A percentile compares a stretch with the other conserved stretches of the same genome.
These are phyloP conservation scores for Drosophila planitibia DNA, from an alignment of 2,888 invertebrate species.

Conservation along the genomic window DNA sequence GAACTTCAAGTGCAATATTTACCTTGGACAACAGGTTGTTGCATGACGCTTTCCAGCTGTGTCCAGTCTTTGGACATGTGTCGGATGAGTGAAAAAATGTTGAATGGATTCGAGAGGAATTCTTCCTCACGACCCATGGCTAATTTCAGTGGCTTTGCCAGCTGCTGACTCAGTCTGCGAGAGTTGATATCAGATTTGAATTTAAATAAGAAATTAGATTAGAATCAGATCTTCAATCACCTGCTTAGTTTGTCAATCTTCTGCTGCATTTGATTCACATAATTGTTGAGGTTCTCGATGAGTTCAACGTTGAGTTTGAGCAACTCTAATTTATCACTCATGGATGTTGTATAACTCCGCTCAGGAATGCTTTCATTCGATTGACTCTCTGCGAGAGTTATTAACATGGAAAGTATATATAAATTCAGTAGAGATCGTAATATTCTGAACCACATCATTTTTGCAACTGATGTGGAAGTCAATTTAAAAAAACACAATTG, in stretches of 20 bases:
- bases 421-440: background rate
- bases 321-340: conserved; percentile 17
- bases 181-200: too few species aligned
- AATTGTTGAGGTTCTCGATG: conserved; percentile 25
- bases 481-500: background rate
- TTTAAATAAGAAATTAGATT: background rate
- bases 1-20: background rate
- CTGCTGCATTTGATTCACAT: conserved; percentile 28
- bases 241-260: conserved; percentile 18
- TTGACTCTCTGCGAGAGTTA: background rate
- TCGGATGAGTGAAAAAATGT: conserved; percentile 49
- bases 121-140: conserved; percentile 40
- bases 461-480: background rate
- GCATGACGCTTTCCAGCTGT: conserved; percentile 23
- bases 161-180: conserved; percentile 31
- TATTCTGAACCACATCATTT: background rate
- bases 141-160: conserved; percentile 20
- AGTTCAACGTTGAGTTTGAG: conserved; percentile 30
- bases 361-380: background rate
- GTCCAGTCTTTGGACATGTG: conserved; percentile 54
- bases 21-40: conserved; percentile 41
- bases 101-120: conserved; percentile 52
- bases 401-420: background rate
- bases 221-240: background rate
- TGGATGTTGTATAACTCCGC: background rate